These are phyloP conservation scores for Calephelis virginiensis DNA, from an alignment of 1,140 invertebrate genomes.

Conservation along the genomic window DNA sequence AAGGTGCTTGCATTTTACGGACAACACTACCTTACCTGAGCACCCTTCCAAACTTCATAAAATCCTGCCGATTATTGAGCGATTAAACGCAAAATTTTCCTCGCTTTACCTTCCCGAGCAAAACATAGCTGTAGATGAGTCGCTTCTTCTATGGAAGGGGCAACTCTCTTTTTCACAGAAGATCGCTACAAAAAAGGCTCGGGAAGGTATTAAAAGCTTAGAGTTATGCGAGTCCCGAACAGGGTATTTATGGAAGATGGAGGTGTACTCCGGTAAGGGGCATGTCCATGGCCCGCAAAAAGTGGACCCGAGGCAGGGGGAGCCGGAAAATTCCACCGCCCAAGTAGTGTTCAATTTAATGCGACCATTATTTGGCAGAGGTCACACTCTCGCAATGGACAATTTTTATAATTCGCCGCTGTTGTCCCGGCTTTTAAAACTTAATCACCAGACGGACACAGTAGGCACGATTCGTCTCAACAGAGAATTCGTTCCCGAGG, in stretches of 20 bases:
- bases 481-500: background rate
- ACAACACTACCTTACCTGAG: slow-evolving; percentile 8
- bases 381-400: slow-evolving; percentile 27
- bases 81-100: slow-evolving; percentile 26
- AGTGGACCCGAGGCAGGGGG: too few relatives aligned
- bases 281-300: slow-evolving; percentile 16
- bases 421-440: too few relatives aligned
- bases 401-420: slow-evolving; percentile 33
- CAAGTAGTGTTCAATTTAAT: slow-evolving; percentile 28
- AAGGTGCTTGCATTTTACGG: slow-evolving; percentile 14
- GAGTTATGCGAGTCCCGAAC: slow-evolving; percentile 31
- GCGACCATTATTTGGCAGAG: slow-evolving; percentile 27
- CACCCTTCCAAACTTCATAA: slow-evolving; percentile 16
- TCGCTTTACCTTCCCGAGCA: slow-evolving; percentile 18
- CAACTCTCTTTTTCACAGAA: slow-evolving; percentile 26
- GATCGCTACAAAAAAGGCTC: slow-evolving; percentile 27
- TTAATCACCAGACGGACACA: too few relatives aligned
- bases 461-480: too few relatives aligned
- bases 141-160: slow-evolving; percentile 32
- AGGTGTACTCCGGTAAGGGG: slow-evolving; percentile 26
- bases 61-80: slow-evolving; percentile 22
- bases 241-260: slow-evolving; percentile 31
- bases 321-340: slow-evolving; percentile 23
- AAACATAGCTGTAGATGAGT: too few relatives aligned
- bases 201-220: slow-evolving; percentile 30